Conservation (phyloP, 2,888 invertebrate species). For the Leptinotarsa juncta region DNA sequence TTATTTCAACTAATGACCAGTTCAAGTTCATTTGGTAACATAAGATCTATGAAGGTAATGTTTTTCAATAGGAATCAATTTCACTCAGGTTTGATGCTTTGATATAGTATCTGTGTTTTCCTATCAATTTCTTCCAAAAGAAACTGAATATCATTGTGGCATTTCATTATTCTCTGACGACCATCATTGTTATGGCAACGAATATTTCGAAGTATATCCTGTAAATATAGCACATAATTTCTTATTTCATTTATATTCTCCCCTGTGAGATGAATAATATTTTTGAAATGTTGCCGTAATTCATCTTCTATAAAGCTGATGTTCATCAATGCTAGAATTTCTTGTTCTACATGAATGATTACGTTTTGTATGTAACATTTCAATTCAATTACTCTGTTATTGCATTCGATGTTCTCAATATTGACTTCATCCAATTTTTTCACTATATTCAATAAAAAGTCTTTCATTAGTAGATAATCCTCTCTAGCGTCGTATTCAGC, state of each 20-base stretch:
- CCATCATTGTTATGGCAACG: not conserved
- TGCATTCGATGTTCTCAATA: not conserved
- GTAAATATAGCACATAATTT: not conserved
- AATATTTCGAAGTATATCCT: not conserved
- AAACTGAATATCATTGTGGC: not conserved
- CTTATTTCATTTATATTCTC: not conserved
- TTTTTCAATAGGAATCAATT: too few relatives aligned
- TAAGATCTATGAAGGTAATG: too few relatives aligned
- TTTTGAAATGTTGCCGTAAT: not conserved
- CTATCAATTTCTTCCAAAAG: not conserved
- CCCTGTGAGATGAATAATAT: not conserved
- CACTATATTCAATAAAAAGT: not conserved
- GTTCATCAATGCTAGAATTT: not conserved
- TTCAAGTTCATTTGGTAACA: too few relatives aligned
- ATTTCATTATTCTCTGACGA: not conserved
- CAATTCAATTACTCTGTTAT: too few relatives aligned
- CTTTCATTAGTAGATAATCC: not conserved
- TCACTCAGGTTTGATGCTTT: too few relatives aligned
- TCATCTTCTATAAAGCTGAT: not conserved
- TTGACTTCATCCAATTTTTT: not conserved
- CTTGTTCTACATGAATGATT: not conserved
- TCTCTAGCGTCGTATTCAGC: not conserved
- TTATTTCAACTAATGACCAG: too few relatives aligned
- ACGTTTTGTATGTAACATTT: accelerated
- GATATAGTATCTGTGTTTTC: not conserved